Evolutionary conservation across 2,888 invertebrate genomes (phyloP).

Genomic region (Formica aserva): DNA sequence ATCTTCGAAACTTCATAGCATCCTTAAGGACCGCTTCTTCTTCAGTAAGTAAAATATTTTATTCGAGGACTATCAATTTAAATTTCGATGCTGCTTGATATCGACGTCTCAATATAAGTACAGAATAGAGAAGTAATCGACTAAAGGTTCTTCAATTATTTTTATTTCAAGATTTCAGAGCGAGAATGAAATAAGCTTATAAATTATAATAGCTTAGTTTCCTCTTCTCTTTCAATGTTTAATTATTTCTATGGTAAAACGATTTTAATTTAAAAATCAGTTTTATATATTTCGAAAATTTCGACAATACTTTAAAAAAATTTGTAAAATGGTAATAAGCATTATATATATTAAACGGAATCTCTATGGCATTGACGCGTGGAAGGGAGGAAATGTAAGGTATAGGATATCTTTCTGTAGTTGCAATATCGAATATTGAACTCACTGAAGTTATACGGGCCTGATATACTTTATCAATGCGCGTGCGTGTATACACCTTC

Average conservation of each 20-base stretch:
- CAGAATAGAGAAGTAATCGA: neutral
- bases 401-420: neutral
- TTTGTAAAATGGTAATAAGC: neutral
- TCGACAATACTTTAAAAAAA: neutral
- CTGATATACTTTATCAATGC: slow-evolving; percentile 17
- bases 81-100: neutral
- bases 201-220: neutral
- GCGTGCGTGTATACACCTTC: neutral
- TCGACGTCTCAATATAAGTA: neutral
- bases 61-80: neutral
- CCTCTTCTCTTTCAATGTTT: neutral
- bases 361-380: neutral
- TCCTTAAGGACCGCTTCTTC: slow-evolving; percentile 22
- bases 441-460: slow-evolving; percentile 11
- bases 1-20: neutral
- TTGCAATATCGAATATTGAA: slow-evolving; percentile 20
- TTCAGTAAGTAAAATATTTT: slow-evolving; percentile 32
- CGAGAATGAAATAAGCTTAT: neutral
- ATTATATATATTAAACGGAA: neutral
- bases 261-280: neutral
- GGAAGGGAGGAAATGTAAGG: neutral
- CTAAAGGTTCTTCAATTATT: neutral
- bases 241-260: neutral
- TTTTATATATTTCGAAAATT: neutral
- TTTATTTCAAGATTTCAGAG: neutral